Base-by-base conservation (phyloP, 2,888 invertebrate species). In the Scrobipalpa atriplicella region DNA sequence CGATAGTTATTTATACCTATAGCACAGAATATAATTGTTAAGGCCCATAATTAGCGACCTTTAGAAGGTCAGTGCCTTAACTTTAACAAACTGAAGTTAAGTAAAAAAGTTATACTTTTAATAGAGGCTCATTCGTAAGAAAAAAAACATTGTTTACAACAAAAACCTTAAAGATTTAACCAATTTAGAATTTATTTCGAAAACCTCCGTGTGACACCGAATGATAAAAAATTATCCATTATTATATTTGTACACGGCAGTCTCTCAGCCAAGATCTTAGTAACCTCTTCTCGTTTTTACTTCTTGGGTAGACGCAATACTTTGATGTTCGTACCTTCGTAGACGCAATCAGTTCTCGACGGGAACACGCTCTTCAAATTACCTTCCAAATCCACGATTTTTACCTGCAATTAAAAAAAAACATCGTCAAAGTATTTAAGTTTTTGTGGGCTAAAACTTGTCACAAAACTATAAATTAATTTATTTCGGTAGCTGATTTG, bases 351-450 rank as follows among this genome's bases (percentile, higher is more conserved):
- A 0, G 94, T 94, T 73, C 96, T 93, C 0, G 97, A 96, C 0
- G 97, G 97, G 84, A 96, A 97, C 2, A 97, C 94, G n/a, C 94
- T 94, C 78, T 95, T 96, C 72, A 97, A 86, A 71, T 94, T 94
- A 9, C 96, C 95, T 70, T 95, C 95, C 0, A 94, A 85, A 70
- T 96, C 96, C 0, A 95, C 94, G 3, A 96, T 93, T 85, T 95
- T 95, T 0, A 97, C 95, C 93, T 97, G 95, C 1, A 72, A 77
- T 29, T 3, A 29, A 29, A 29, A 29, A 29, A 29, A 29, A 29
- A 29, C 5, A 16, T 3, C 52, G 18, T 52, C 52, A 19, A 9
- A n/a, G 16, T 51, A 7, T n/a, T 11, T 47, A n/a, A n/a, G n/a
- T n/a, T n/a, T n/a, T n/a, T n/a, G n/a, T n/a, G n/a, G n/a, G n/a